Base-by-base conservation (phyloP, 2,113 vertebrate genomes). In the Tyto alba region DNA sequence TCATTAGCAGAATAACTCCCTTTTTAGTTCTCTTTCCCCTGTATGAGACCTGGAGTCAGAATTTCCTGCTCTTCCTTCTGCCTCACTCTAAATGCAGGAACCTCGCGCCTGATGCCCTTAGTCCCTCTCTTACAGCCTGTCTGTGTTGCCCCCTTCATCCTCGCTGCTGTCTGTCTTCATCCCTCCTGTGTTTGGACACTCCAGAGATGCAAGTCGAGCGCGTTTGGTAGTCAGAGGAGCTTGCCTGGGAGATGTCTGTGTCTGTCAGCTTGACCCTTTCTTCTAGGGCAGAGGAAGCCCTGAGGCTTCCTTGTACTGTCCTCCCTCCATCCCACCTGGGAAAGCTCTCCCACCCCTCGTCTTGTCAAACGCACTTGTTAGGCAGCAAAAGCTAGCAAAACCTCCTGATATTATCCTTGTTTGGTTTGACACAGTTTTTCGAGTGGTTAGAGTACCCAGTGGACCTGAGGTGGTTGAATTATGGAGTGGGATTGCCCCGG, bases 1-100 rank as follows among this genome's bases (percentile, higher is more conserved):
- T 91, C 56, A 8, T 88, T 88, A 97, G 90, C 62, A 69, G 72
- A 84, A 2, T 36, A 83, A 47, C 23, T 94, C 94, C 62, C 13
- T 73, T 43, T 55, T 59, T 36, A 57, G 79, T 84, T 93, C 38
- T 64, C 76, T 76, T 89, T 63, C 75, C 52, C 18, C 23, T 87
- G 20, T 4, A 0, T 57, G 45, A 87, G 67, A 52, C 27, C 38
- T 23, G 64, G 48, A 74, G 60, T n/a, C 72, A 63, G 50, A 47
- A 36, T 86, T 47, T 27, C 63, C 41, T 60, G 0, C 25, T 89
- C 25, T 72, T 79, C 40, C 40, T 62, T 77, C 74, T 85, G 57
- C 71, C 57, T 78, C 14, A 2, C 15, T 76, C 66, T 25, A 40
- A 81, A 26, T 7, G 27, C 53, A 59, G 34, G 34, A 85, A 20